Conservation (phyloP, 2,888 invertebrate genomes). For the Troilus luridus region DNA sequence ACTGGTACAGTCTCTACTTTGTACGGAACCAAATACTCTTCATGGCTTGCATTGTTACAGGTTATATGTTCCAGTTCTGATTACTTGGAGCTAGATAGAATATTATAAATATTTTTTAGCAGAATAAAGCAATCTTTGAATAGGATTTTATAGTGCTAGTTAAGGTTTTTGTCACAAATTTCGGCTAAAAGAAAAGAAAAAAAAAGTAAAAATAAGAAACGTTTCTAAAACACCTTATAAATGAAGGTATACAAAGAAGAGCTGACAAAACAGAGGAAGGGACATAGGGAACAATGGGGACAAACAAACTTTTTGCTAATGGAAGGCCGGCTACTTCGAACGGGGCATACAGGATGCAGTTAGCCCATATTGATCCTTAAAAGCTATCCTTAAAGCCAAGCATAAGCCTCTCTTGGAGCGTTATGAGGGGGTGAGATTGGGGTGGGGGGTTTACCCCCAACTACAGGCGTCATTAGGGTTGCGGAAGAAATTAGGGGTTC, state of each 20-base stretch:
- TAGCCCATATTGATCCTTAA: background rate
- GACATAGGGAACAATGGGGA: background rate
- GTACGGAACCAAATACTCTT: too few species aligned
- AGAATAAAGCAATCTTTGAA: too few species aligned
- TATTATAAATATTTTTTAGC: too few species aligned
- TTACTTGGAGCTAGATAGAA: too few species aligned
- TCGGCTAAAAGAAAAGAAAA: background rate
- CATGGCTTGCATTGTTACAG: too few species aligned
- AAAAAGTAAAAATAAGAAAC: background rate
- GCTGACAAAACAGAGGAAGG: slow-evolving; percentile 32
- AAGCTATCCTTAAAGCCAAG: slow-evolving; percentile 29
- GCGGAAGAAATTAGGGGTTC: background rate
- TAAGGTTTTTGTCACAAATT: too few species aligned
- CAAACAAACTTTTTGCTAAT: slow-evolving; percentile 40
- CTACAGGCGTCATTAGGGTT: background rate
- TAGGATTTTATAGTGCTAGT: too few species aligned
- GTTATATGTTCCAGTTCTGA: too few species aligned
- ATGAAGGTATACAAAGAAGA: background rate
- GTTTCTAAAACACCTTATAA: background rate
- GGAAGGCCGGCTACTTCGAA: background rate
- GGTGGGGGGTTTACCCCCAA: background rate
- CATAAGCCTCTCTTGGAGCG: background rate
- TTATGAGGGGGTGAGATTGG: too few species aligned
- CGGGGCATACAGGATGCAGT: slow-evolving; percentile 26
- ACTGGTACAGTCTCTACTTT: too few species aligned